Evolutionary conservation across 2,113 vertebrate species (phyloP).

Genomic region (Scartelaos histophorus): DNA sequence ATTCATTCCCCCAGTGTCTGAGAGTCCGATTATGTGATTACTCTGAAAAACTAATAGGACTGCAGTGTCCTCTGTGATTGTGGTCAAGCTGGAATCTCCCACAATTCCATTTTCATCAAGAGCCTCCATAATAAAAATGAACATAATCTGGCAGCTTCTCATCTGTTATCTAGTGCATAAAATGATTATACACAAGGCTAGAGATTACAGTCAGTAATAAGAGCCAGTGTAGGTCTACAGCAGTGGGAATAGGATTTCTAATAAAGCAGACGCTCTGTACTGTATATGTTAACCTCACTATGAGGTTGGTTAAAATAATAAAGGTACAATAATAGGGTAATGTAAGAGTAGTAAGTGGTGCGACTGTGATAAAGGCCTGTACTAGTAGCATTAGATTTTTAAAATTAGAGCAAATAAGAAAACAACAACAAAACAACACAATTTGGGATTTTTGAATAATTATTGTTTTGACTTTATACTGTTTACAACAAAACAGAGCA

Average conservation of each 20-base stretch:
- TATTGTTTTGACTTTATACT: no score
- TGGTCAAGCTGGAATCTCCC: conserved; percentile 58
- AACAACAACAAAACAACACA: no score
- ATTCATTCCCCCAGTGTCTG: conserved; percentile 65
- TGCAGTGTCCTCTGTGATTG: conserved; percentile 57
- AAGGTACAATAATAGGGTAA: no score
- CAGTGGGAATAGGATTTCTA: not conserved
- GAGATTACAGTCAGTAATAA: conserved; percentile 6
- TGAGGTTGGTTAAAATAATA: no score
- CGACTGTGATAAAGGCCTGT: no score
- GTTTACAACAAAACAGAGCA: no score
- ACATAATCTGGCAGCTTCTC: conserved; percentile 50
- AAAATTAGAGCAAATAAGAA: no score
- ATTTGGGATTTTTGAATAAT: no score
- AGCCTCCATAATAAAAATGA: conserved; percentile 51
- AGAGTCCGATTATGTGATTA: conserved; percentile 61
- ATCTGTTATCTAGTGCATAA: conserved; percentile 4
- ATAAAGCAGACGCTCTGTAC: not conserved
- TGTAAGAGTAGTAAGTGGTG: no score
- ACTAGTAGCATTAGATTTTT: no score
- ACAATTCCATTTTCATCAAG: conserved; percentile 30
- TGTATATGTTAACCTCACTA: not conserved
- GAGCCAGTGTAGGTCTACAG: not conserved
- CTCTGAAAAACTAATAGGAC: conserved; percentile 50
- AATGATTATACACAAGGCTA: conserved; percentile 17